A percentile compares a stretch with the other conserved stretches of the same genome.
Conservation (phyloP, 2,113 vertebrate species). For the Neotoma lepida region DNA sequence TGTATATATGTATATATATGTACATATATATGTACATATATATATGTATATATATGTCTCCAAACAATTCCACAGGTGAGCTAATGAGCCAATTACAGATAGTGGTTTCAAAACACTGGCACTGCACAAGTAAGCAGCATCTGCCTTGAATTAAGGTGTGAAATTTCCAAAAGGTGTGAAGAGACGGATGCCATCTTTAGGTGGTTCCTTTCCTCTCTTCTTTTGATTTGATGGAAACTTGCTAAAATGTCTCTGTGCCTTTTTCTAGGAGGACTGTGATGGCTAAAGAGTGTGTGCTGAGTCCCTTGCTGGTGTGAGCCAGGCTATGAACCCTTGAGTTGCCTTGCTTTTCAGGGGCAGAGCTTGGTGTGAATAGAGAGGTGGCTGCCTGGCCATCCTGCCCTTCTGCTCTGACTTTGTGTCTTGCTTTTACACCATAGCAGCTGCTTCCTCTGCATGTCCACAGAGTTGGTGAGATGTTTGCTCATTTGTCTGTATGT, state of each 20-base stretch:
- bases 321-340: neutral
- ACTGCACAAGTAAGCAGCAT: conserved; percentile 71
- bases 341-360: neutral
- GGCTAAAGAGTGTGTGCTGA: too few species aligned
- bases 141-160: conserved; percentile 77
- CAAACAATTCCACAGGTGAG: conserved; percentile 74
- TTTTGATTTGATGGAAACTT: neutral
- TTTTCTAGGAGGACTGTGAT: neutral
- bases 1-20: too few species aligned
- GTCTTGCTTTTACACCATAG: neutral
- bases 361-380: neutral
- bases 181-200: conserved; percentile 32
- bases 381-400: too few species aligned
- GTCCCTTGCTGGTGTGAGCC: neutral
- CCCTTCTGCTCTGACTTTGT: neutral
- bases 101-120: conserved; percentile 73
- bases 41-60: too few species aligned
- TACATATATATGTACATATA: neutral
- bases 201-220: neutral
- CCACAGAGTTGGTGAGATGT: neutral
- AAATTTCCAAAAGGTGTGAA: conserved; percentile 65
- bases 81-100: conserved; percentile 78
- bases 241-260: neutral
- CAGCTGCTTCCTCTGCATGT: neutral
- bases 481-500: neutral